phyloP scores from a whole-genome alignment of 2,888 invertebrate genomes.

The Agrilus mali region DNA sequence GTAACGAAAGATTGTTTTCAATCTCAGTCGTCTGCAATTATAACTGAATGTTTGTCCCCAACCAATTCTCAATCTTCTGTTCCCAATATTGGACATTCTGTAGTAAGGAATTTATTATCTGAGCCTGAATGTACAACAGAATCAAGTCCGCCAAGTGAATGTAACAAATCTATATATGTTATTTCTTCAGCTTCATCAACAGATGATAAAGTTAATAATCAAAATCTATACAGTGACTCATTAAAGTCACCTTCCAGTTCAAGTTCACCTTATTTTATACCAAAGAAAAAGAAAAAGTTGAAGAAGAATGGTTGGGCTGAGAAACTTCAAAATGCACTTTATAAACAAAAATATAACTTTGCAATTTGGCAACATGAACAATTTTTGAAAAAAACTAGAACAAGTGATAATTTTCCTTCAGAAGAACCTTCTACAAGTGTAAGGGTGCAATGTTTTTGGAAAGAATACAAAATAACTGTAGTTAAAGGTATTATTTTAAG shows the following conservation, averaged over 20 bases:
- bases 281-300: conserved; percentile 27
- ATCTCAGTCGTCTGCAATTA: background rate
- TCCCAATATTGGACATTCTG: too few relatives aligned
- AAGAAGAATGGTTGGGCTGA: conserved; percentile 39
- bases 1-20: background rate
- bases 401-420: conserved; percentile 28
- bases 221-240: background rate
- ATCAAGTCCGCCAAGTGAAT: background rate
- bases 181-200: background rate
- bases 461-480: conserved; percentile 21
- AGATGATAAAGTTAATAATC: background rate
- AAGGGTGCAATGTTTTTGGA: conserved; percentile 15
- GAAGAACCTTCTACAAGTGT: conserved; percentile 14
- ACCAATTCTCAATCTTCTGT: too few relatives aligned
- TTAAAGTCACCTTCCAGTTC: background rate
- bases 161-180: background rate
- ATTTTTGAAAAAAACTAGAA: conserved; percentile 36
- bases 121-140: too few relatives aligned
- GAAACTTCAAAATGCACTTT: conserved; percentile 33
- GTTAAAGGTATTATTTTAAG: conserved; percentile 14
- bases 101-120: too few relatives aligned
- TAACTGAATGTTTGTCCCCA: too few relatives aligned
- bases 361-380: conserved; percentile 44
- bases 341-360: conserved; percentile 35
- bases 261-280: conserved; percentile 1